Evolutionary conservation across 2,888 invertebrate genomes (phyloP).

Genomic region (Mellilla xanthometata): DNA sequence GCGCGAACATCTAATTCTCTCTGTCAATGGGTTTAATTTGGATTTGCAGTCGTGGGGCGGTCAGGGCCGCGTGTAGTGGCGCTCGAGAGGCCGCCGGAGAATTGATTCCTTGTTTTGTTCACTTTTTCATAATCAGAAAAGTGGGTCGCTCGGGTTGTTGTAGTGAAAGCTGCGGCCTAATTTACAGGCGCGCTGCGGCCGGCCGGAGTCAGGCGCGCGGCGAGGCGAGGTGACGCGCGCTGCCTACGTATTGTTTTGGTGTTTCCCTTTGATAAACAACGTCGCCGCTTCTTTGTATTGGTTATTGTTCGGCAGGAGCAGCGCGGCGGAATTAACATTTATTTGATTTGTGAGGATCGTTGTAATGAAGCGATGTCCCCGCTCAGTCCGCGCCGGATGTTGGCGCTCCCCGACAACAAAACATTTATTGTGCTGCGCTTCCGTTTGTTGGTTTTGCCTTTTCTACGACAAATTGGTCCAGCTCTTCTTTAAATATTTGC

Average conservation of each 20-base stretch:
- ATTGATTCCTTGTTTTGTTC: constrained; percentile 42
- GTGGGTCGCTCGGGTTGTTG: constrained; percentile 39
- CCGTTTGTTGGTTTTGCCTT: constrained; percentile 5
- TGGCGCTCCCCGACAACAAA: constrained; percentile 19
- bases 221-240: constrained; percentile 32
- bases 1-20: constrained; percentile 58
- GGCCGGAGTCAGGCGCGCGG: constrained; percentile 6
- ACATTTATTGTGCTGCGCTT: constrained; percentile 12
- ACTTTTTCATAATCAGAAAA: constrained; percentile 45
- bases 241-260: constrained; percentile 49
- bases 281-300: constrained; percentile 60
- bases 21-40: constrained; percentile 72
- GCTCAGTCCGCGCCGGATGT: too few species aligned
- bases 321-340: constrained; percentile 33
- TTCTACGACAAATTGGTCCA: constrained; percentile 5
- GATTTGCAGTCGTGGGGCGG: constrained; percentile 39
- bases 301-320: constrained; percentile 35
- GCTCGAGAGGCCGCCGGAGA: constrained; percentile 16
- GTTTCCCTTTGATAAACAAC: constrained; percentile 59
- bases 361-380: constrained; percentile 35
- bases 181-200: constrained; percentile 19
- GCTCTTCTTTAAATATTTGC: background rate
- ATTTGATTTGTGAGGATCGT: constrained; percentile 31
- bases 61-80: background rate
- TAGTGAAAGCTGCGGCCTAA: constrained; percentile 38